phyloP scores from a whole-genome alignment of 2,797 vertebrate genomes.

The Sebastes steindachneri region DNA sequence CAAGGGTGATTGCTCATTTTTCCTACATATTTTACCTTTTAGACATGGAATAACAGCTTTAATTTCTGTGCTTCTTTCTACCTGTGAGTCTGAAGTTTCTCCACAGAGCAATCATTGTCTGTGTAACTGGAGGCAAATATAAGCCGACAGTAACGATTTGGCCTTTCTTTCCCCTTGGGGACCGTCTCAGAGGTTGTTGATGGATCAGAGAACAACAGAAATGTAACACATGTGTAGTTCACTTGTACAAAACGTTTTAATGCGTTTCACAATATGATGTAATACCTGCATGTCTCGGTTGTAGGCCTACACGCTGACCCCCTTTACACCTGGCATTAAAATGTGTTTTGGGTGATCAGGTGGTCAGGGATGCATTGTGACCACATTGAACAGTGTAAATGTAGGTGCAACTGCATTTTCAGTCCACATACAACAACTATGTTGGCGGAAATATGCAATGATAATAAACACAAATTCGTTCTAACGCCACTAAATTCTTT shows the following conservation, averaged over 20 bases:
- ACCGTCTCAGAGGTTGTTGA: constrained; percentile 8
- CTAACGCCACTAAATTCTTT: no score
- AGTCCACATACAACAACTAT: no score
- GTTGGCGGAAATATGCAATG: no score
- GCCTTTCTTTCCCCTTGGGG: constrained; percentile 15
- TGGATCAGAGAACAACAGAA: constrained; percentile 21
- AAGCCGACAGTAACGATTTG: constrained; percentile 27
- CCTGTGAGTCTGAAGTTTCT: constrained; percentile 12
- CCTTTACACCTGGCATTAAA: neutral
- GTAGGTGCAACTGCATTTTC: no score
- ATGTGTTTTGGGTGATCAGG: no score
- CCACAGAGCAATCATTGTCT: constrained; percentile 33
- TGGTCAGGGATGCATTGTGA: neutral
- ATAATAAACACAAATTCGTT: no score
- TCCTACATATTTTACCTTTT: neutral
- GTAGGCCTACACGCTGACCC: neutral
- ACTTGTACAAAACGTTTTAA: neutral
- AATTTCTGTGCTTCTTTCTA: neutral
- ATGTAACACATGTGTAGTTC: constrained; percentile 2
- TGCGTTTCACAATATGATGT: constrained; percentile 2
- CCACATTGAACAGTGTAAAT: no score
- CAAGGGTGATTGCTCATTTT: neutral
- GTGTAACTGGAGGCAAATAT: constrained; percentile 5
- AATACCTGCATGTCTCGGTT: neutral
- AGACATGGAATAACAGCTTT: neutral